Conservation (phyloP, 2,113 vertebrate species). For the Hystrix cristata region DNA sequence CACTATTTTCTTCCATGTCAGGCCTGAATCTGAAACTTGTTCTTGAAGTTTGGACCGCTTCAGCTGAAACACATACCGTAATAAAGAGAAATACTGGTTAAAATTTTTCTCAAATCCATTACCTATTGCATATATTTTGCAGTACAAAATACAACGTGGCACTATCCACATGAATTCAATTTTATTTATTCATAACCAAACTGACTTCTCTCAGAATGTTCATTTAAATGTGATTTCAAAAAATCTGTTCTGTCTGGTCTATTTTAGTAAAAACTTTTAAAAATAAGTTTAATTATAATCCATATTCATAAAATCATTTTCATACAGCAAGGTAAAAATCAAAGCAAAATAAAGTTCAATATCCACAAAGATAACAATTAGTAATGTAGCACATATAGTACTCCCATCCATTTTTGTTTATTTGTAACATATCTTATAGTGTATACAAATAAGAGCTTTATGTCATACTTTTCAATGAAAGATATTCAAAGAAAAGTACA, state of each 20-base stretch:
- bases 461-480: slow-evolving; percentile 14
- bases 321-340: slow-evolving; percentile 17
- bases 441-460: not conserved
- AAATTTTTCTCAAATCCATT: slow-evolving; percentile 29
- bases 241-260: not conserved
- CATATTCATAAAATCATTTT: slow-evolving; percentile 34
- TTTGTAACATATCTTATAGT: slow-evolving; percentile 5
- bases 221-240: slow-evolving; percentile 46
- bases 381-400: not conserved
- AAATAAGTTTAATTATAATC: slow-evolving; percentile 34
- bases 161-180: slow-evolving; percentile 28
- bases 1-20: slow-evolving; percentile 96
- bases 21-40: slow-evolving; percentile 90
- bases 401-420: slow-evolving; percentile 1
- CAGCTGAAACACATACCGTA: slow-evolving; percentile 86
- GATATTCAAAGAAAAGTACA: slow-evolving; percentile 59
- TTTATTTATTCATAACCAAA: slow-evolving; percentile 29
- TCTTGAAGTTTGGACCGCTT: slow-evolving; percentile 94
- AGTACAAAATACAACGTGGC: slow-evolving; percentile 46
- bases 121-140: not conserved
- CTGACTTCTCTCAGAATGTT: not conserved
- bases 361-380: not conserved
- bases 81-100: slow-evolving; percentile 53
- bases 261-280: slow-evolving; percentile 39
- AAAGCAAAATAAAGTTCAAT: slow-evolving; percentile 29